These are phyloP conservation scores for Coreoperca whiteheadi DNA, from an alignment of 2,113 vertebrate species.

Conservation along the genomic window DNA sequence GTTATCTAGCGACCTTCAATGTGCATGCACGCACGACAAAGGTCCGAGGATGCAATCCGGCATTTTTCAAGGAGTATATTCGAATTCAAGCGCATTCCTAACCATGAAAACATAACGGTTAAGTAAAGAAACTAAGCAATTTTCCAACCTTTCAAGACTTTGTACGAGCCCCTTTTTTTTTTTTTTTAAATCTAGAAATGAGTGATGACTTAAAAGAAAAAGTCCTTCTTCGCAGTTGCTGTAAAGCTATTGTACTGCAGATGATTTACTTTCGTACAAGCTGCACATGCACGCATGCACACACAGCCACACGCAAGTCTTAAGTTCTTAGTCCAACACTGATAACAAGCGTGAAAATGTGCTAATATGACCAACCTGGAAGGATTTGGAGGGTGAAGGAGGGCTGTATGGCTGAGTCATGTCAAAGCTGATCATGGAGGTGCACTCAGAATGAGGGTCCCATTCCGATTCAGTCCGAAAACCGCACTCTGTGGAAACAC, in stretches of 20 bases:
- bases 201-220: background rate
- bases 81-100: no score
- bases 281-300: background rate
- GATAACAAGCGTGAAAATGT: background rate
- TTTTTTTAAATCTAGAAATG: no score
- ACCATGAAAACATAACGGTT: no score
- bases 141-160: no score
- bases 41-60: no score
- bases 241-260: background rate
- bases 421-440: slow-evolving; percentile 74
- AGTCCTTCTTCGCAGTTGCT: background rate
- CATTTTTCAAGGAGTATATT: no score
- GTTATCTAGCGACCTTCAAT: no score
- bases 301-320: background rate
- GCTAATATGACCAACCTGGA: slow-evolving; percentile 67
- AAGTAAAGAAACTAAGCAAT: no score
- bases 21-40: no score
- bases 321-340: accelerated
- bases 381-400: slow-evolving; percentile 53
- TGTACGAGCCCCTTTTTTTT: no score
- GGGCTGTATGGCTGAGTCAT: slow-evolving; percentile 59
- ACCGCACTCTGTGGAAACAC: slow-evolving; percentile 75
- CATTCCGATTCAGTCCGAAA: slow-evolving; percentile 64
- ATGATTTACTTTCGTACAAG: background rate
- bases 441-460: slow-evolving; percentile 49